A percentile compares a stretch with the other conserved stretches of the same genome.
phyloP scores from a whole-genome alignment of 1,140 invertebrate genomes.

The Drosophila pruinosa region DNA sequence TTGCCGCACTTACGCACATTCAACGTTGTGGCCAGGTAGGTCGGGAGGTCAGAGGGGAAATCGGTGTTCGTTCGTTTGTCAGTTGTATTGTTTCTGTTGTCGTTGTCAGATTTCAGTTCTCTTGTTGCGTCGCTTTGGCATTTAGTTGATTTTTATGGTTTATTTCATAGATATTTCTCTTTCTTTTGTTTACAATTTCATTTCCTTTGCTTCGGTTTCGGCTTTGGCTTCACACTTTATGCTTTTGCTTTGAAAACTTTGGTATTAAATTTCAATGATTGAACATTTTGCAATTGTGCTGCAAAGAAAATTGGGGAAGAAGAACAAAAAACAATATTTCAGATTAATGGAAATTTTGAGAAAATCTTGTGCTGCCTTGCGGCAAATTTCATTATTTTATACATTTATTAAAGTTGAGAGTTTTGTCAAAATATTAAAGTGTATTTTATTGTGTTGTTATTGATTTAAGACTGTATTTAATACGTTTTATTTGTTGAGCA shows the following conservation, averaged over 20 bases:
- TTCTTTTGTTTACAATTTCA: conserved; percentile 42
- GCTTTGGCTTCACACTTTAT: conserved; percentile 32
- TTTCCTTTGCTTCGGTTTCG: conserved; percentile 39
- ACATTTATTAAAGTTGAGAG: background rate
- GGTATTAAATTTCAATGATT: conserved; percentile 54
- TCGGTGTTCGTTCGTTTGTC: conserved; percentile 31
- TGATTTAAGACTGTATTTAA: background rate
- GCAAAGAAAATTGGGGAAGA: conserved; percentile 24
- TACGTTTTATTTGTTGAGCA: background rate
- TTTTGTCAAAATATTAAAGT: background rate
- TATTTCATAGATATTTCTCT: conserved; percentile 29
- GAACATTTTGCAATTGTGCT: conserved; percentile 45
- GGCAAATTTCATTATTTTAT: background rate
- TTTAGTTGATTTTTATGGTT: conserved; percentile 50
- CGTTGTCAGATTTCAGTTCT: conserved; percentile 35
- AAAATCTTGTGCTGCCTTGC: background rate
- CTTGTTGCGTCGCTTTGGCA: conserved; percentile 53
- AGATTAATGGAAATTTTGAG: conserved; percentile 1
- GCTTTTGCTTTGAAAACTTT: conserved; percentile 37
- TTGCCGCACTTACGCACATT: conserved; percentile 42
- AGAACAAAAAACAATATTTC: conserved; percentile 2
- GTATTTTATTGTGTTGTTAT: background rate
- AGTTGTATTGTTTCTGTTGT: conserved; percentile 11
- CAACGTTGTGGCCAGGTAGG: conserved; percentile 1
- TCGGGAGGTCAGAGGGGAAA: background rate